Base-by-base conservation (phyloP, 2,113 vertebrate genomes). In the Hippocampus abdominalis region DNA sequence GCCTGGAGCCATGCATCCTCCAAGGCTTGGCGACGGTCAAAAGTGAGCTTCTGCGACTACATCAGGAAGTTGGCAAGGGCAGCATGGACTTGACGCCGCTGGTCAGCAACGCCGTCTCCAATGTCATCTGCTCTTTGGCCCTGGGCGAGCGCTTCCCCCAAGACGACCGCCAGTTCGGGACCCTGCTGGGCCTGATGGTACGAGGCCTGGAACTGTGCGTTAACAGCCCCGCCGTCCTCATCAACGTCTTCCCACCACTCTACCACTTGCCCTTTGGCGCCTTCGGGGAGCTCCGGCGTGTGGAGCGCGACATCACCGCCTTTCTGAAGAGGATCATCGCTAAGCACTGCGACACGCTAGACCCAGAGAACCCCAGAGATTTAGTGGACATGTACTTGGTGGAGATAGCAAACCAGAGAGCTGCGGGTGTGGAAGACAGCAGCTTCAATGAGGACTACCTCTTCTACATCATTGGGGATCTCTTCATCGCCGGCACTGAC, bases 401-500 rank as follows among this genome's bases (percentile, higher is more conserved):
- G 25, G 94, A 99, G 21, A 89, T 91, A 72, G 36, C 71, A 75
- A 71, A 71, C 0, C 93, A 94, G 65, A 90, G 93, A 66, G 78
- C 81, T 39, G 91, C 89, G 23, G 86, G 79, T 25, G 86, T 91
- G 32, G 74, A 87, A 15, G 87, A 91, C 48, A 93, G 87, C 70
- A 94, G 92, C 75, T 98, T 98, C 79, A 89, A 92, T 8, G 96
- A 97, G 2, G 96, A 99, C 6, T 96, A 99, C 72, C 87, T 99
- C 7, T 95, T 99, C 78, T 97, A 95, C 74, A 95, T 98, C 71
- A 94, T 99, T 12, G 93, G 93, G 10, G 97, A 99, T 80, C 94
- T 99, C 51, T 98, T 99, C 80, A 91, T 99, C 0, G 97, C 97
- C 2, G 97, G 97, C 61, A 98, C 96, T 0, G 97, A 99, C 78